Evolutionary conservation across 2,797 vertebrate species (phyloP).

Genomic region (Catamblyrhynchus diadema): DNA sequence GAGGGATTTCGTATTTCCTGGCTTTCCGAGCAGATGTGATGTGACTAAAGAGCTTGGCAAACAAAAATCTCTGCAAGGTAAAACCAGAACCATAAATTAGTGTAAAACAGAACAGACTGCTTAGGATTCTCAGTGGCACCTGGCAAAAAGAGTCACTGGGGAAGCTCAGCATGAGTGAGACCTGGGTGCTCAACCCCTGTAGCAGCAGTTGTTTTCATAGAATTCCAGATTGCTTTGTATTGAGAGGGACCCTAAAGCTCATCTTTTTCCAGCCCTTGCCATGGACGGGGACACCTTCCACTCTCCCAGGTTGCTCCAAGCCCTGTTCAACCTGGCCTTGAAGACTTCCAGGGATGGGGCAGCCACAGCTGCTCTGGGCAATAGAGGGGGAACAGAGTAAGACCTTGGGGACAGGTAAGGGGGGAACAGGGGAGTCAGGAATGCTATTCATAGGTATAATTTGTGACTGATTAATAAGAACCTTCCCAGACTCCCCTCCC

Average conservation of each 20-base stretch:
- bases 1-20: conserved; percentile 96
- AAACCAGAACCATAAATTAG: not conserved
- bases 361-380: not conserved
- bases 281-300: not conserved
- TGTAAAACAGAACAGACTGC: not conserved
- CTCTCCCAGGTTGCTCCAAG: not conserved
- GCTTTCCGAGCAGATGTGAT: conserved; percentile 97
- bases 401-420: not conserved
- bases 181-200: fast-evolving
- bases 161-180: not conserved
- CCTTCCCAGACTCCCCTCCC: not conserved
- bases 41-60: conserved; percentile 96
- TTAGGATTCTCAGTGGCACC: not conserved
- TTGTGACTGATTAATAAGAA: not conserved
- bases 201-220: not conserved
- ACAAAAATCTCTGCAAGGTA: conserved; percentile 86
- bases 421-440: not conserved
- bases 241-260: not conserved
- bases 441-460: no score
- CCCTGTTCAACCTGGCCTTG: not conserved
- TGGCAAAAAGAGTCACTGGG: not conserved
- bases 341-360: not conserved
- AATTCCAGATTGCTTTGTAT: not conserved
- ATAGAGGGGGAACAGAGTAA: not conserved
- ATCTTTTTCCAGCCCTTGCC: not conserved